Evolutionary conservation across 2,113 vertebrate genomes (phyloP).

Genomic region (Prunella fulvescens): DNA sequence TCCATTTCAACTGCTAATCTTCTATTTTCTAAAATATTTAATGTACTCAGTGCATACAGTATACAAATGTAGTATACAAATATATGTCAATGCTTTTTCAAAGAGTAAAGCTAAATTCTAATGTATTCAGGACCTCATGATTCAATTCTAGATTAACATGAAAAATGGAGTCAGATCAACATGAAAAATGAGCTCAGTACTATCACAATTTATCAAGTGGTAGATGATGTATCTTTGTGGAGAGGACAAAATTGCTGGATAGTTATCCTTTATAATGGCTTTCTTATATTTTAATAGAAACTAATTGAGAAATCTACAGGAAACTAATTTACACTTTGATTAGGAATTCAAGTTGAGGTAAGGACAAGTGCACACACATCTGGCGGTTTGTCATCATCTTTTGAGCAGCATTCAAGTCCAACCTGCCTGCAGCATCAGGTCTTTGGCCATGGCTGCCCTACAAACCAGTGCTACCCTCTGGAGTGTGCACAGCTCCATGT

Average conservation of each 20-base stretch:
- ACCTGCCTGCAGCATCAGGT: neutral
- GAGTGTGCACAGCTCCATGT: accelerated
- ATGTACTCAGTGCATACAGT: neutral
- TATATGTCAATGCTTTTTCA: neutral
- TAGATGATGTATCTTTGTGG: neutral
- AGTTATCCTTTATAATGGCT: neutral
- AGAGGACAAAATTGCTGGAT: neutral
- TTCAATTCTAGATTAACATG: neutral
- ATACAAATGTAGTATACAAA: neutral
- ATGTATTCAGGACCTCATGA: neutral
- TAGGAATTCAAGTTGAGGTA: neutral
- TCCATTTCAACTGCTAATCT: neutral
- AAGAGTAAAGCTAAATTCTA: neutral
- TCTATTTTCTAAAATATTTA: neutral
- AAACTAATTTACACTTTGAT: neutral
- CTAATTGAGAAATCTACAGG: neutral
- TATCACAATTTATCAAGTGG: neutral
- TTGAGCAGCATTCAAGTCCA: neutral
- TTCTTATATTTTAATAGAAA: neutral
- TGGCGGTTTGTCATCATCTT: neutral
- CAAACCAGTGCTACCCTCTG: neutral
- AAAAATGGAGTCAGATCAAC: neutral
- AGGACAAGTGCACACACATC: neutral
- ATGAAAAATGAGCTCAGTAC: neutral
- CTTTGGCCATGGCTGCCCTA: neutral